phyloP scores from a whole-genome alignment of 2,797 vertebrate species.

The Aulostomus chinensis region DNA sequence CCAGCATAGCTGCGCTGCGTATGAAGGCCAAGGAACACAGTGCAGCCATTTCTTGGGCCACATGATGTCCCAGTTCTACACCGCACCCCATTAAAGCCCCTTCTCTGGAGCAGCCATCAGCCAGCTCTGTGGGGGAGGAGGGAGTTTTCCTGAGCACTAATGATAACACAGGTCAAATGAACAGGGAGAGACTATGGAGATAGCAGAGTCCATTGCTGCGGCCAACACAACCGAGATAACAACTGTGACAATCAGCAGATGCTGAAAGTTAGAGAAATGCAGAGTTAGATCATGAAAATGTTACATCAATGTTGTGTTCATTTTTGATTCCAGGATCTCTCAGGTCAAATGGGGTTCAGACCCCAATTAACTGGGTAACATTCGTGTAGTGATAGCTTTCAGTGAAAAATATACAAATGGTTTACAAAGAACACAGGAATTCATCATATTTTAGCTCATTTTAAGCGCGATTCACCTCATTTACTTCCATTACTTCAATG shows the following conservation, averaged over 20 bases:
- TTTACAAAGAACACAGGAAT: slow-evolving; percentile 32
- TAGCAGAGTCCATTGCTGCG: slow-evolving; percentile 56
- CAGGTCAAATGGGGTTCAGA: slow-evolving; percentile 41
- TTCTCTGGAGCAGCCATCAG: slow-evolving; percentile 42
- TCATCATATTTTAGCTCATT: slow-evolving; percentile 9
- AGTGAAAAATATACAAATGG: slow-evolving; percentile 33
- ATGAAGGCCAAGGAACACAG: slow-evolving; percentile 99
- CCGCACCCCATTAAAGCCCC: slow-evolving; percentile 33
- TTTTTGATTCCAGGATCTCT: slow-evolving; percentile 57
- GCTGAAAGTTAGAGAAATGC: slow-evolving; percentile 26
- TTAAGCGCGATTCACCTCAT: slow-evolving; percentile 22
- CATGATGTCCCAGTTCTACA: slow-evolving; percentile 66
- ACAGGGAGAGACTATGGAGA: slow-evolving; percentile 66
- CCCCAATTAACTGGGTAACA: slow-evolving; percentile 30
- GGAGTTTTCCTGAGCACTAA: slow-evolving; percentile 68
- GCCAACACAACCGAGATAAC: slow-evolving; percentile 58
- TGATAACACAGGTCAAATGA: slow-evolving; percentile 75
- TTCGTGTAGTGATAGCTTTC: slow-evolving; percentile 16
- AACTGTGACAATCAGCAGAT: slow-evolving; percentile 71
- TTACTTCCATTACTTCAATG: slow-evolving; percentile 1
- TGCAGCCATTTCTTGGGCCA: slow-evolving; percentile 98
- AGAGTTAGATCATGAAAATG: slow-evolving; percentile 6
- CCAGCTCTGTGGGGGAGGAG: slow-evolving; percentile 51
- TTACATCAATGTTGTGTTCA: slow-evolving; percentile 14
- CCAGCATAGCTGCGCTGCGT: slow-evolving; percentile 96